These are phyloP conservation scores for Pardalotus punctatus DNA, from an alignment of 2,113 vertebrate genomes.

Conservation along the genomic window DNA sequence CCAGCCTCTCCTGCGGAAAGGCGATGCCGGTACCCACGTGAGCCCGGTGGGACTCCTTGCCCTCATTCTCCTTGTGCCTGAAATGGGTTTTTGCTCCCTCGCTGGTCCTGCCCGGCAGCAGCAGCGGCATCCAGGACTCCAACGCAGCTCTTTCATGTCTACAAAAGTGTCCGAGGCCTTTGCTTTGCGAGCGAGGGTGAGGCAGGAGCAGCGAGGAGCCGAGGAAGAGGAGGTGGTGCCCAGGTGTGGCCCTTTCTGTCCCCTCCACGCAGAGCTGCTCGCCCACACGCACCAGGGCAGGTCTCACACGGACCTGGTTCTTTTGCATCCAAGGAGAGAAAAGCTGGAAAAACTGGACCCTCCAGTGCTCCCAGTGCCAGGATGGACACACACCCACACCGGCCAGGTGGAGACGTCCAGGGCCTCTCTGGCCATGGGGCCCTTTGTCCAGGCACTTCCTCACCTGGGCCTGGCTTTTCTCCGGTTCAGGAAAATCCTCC, in stretches of 20 bases:
- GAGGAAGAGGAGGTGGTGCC: background rate
- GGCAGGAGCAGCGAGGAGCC: background rate
- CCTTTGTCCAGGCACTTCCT: background rate
- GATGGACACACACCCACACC: accelerated
- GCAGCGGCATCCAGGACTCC: background rate
- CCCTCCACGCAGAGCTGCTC: background rate
- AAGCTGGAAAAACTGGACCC: background rate
- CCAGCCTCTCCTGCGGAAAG: constrained; percentile 6
- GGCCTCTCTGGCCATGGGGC: accelerated
- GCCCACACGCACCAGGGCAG: accelerated
- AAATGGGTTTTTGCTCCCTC: constrained; percentile 19
- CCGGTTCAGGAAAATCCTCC: accelerated
- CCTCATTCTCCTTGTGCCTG: constrained; percentile 60
- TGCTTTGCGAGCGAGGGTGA: accelerated
- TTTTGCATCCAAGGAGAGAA: background rate
- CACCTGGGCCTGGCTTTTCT: background rate
- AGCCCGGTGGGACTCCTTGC: constrained; percentile 64
- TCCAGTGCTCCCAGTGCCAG: accelerated
- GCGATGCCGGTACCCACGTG: constrained; percentile 45
- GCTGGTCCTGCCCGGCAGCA: background rate
- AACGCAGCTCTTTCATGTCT: accelerated
- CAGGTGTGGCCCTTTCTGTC: accelerated
- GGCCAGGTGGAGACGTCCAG: accelerated
- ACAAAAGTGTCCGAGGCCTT: accelerated
- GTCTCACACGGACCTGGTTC: background rate